Evolutionary conservation across 2,113 vertebrate species (phyloP), one percentile per base, ranked within the genome.

Genomic region (Cricetomys ansorgei): DNA sequence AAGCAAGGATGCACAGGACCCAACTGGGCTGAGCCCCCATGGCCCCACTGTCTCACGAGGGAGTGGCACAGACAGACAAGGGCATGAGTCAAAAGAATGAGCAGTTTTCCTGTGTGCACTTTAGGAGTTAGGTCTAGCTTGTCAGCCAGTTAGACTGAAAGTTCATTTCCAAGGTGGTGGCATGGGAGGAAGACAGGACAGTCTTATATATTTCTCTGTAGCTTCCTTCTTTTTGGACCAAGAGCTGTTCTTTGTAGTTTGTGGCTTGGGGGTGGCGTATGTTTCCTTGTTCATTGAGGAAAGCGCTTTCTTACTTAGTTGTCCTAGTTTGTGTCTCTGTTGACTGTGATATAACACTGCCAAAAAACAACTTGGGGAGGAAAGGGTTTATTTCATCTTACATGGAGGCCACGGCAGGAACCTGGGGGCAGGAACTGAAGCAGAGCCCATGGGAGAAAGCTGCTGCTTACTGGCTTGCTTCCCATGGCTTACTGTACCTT

Each of bases 281-380:
- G 8, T 87, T 89, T 84, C 50, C 48, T 87, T 15, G 15, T 91
- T 92, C 19, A 45, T 0, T 64, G 37, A 87, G 67, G 75, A 65
- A 86, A 27, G 29, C 19, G 65, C 81, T 91, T 67, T 94, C 13
- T 95, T 96, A n/a, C 5, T 83, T 93, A 34, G 37, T 77, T 86
- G 95, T 91, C 72, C 77, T 69, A 45, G 73, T 76, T 76, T 76
- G 73, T 43, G 7, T 29, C 31, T 76, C 73, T 29, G 12, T 75
- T 29, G 43, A 45, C 43, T 48, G 12, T 29, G 12, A 15, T 48
- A 75, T 29, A 75, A 29, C n/a, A 40, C 25, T 75, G 73, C 43
- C 13, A 10, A 11, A 13, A 48, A 76, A 29, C 40, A 75, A 7
- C 43, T 15, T 15, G 11, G 40, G 25, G 11, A 40, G 53, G 53